Percentiles rank a stretch among this genome's conserved stretches.
Evolutionary conservation across 2,113 vertebrate genomes (phyloP).

Genomic region (Ptychochromis oligacanthus): DNA sequence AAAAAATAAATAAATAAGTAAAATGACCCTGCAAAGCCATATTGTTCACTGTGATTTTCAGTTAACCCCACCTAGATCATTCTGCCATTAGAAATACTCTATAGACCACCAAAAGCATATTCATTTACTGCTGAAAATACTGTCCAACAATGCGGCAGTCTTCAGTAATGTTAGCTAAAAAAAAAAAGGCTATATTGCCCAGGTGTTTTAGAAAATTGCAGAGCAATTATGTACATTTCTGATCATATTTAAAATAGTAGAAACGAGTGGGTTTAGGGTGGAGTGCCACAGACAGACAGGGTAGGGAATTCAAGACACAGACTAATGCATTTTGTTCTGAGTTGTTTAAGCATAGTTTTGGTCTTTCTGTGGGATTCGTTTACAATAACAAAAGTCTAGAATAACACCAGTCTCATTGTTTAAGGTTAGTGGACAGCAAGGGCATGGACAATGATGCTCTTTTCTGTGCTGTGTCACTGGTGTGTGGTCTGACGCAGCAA

Average conservation of each 20-base stretch:
- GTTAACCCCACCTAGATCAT: background rate
- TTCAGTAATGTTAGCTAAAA: background rate
- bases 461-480: constrained; percentile 1
- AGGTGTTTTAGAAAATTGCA: constrained; percentile 17
- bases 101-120: background rate
- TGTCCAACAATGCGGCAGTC: background rate
- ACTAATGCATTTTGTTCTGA: constrained; percentile 14
- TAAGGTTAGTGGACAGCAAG: background rate
- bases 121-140: background rate
- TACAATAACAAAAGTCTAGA: constrained; percentile 13
- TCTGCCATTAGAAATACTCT: background rate
- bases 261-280: constrained; percentile 13
- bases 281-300: background rate
- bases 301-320: background rate
- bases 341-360: constrained; percentile 17
- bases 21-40: background rate
- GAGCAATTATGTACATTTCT: constrained; percentile 11
- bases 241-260: constrained; percentile 6
- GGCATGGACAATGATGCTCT: background rate
- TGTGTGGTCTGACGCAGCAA: constrained; percentile 13
- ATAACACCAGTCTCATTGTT: background rate
- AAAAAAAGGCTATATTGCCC: background rate
- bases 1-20: background rate
- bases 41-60: background rate
- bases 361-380: constrained; percentile 12